Base-by-base conservation (phyloP, 1,140 invertebrate genomes). In the Sarcophaga bullata region DNA sequence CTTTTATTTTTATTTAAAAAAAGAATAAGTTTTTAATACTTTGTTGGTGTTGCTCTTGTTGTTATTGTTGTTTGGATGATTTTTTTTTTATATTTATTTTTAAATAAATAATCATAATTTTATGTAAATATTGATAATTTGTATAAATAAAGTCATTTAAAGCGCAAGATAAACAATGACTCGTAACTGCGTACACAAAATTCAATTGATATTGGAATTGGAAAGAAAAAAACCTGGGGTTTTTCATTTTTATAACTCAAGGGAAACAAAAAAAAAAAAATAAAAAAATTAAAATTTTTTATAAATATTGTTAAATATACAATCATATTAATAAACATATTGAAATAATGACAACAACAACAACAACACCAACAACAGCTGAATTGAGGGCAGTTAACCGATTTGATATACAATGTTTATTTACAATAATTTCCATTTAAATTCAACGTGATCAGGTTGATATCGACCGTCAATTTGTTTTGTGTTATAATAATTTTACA, bases 351-450 rank as follows among this genome's bases (percentile, higher is more conserved):
- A 68, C 15, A 68, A 68, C 9, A 68, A 68, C 58, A 68, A 37
- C 25, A 37, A 37, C 25, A 37, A 37, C 25, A 37, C 1, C 1
- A 37, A 37, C 17, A 68, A 58, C 13, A 7, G 19, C 17, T 25
- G 17, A 76, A 76, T 49, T 49, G 73, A 76, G 73, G 73, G n/a
- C 73, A 76, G 49, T 49, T 76, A 76, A 37, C 49, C 73, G 8
- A 50, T 9, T 76, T 75, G 7, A 73, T 73, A 47, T 73, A 76
- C 73, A 76, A 76, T 76, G 47, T 76, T 76, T 76, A 76, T 76
- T 76, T 76, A 76, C 73, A 76, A 76, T 76, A 76, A 76, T 76
- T 76, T 76, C 73, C 73, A 76, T 76, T 76, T 76, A 76, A 76
- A 76, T 76, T 76, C 46, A 76, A 76, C 73, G 73, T 76, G 73